Evolutionary conservation across 2,113 vertebrate species (phyloP).

Genomic region (Megaceryle torquata): DNA sequence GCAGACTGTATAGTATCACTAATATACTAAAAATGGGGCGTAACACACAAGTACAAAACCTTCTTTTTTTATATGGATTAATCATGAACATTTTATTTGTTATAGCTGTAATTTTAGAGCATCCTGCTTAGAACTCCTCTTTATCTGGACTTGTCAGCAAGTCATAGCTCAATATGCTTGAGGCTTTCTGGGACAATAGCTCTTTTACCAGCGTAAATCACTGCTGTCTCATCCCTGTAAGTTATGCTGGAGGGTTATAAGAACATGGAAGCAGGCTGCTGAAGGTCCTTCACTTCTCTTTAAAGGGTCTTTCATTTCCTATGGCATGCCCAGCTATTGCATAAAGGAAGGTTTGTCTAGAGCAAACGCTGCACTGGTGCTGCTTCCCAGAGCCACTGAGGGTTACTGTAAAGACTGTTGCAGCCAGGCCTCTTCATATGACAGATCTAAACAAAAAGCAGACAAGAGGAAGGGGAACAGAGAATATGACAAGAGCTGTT

Average conservation of each 20-base stretch:
- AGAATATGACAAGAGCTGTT: neutral
- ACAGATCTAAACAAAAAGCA: conserved; percentile 55
- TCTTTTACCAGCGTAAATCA: conserved; percentile 65
- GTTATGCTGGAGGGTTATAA: conserved; percentile 60
- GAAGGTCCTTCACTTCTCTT: conserved; percentile 66
- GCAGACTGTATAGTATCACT: neutral
- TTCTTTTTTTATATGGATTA: neutral
- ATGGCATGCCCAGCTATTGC: neutral
- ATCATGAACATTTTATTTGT: conserved; percentile 28
- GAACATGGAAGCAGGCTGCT: conserved; percentile 63
- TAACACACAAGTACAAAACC: neutral
- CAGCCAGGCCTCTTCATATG: conserved; percentile 28
- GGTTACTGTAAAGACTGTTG: conserved; percentile 28
- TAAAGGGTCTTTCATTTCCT: conserved; percentile 72
- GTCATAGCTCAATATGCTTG: conserved; percentile 27
- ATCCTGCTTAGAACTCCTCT: conserved; percentile 21
- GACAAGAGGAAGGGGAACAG: neutral
- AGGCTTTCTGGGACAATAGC: conserved; percentile 65
- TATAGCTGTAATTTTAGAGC: conserved; percentile 27
- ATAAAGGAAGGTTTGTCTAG: conserved; percentile 72
- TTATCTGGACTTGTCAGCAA: conserved; percentile 34
- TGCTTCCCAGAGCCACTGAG: conserved; percentile 16
- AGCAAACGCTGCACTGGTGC: conserved; percentile 28
- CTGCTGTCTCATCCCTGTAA: conserved; percentile 64
- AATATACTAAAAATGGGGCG: neutral